Conservation (phyloP, 2,797 vertebrate genomes). For the Gallinago solitaria region DNA sequence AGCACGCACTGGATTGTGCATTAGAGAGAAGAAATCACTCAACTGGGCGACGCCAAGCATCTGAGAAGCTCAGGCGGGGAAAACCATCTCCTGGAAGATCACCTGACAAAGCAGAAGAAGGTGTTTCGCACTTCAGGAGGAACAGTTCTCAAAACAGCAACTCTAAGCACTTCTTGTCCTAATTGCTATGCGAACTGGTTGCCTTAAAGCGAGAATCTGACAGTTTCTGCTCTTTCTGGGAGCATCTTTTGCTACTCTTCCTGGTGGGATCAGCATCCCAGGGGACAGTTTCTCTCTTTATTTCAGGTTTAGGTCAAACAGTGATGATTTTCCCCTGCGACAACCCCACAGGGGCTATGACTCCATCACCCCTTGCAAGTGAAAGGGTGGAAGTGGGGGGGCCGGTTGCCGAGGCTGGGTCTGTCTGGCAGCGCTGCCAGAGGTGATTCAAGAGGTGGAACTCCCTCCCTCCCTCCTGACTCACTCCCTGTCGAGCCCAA, state of each 20-base stretch:
- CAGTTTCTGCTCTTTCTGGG: not conserved
- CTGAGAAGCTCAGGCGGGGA: not conserved
- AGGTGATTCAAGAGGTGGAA: not conserved
- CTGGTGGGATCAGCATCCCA: not conserved
- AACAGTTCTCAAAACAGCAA: not conserved
- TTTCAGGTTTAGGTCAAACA: not conserved
- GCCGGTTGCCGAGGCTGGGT: accelerated
- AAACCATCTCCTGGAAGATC: not conserved
- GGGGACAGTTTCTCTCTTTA: not conserved
- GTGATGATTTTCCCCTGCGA: not conserved
- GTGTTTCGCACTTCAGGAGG: not conserved
- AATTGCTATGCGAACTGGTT: not conserved
- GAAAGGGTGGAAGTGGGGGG: not conserved
- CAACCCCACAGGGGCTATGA: not conserved
- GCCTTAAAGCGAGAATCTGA: not conserved
- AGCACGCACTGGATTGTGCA: not conserved
- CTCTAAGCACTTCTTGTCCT: not conserved
- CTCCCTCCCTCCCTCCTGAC: not conserved
- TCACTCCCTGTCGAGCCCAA: not conserved
- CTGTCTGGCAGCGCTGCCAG: not conserved
- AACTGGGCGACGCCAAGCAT: not conserved
- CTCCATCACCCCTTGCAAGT: not conserved
- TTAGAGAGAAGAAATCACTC: not conserved
- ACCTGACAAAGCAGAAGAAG: not conserved
- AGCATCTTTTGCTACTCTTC: not conserved